Conservation (phyloP, 2,888 invertebrate genomes). For the Rhodophaea formosa region DNA sequence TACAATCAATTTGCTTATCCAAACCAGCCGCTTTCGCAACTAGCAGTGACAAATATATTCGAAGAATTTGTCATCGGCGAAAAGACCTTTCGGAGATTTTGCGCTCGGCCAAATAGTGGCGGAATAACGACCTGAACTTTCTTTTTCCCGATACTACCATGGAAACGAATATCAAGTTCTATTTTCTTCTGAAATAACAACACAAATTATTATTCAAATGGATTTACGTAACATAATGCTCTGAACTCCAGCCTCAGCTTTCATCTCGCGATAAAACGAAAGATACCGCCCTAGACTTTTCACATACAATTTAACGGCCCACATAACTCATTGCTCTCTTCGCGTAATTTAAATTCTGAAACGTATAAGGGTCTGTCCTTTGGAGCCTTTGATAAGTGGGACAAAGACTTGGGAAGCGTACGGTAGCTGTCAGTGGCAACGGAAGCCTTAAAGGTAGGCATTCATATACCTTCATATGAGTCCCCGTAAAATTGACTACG, state of each 20-base stretch:
- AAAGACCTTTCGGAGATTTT: too few species aligned
- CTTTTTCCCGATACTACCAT: too few species aligned
- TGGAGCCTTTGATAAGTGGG: conserved; percentile 14
- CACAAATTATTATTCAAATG: too few species aligned
- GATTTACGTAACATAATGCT: too few species aligned
- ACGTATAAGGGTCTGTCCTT: conserved; percentile 2
- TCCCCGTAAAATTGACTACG: neutral
- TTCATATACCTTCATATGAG: neutral
- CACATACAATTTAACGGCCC: neutral
- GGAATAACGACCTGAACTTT: too few species aligned
- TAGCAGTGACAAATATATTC: too few species aligned
- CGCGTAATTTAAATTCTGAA: neutral
- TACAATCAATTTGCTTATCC: too few species aligned
- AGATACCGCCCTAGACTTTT: neutral
- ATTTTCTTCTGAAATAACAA: too few species aligned
- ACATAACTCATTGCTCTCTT: neutral
- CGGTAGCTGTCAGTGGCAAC: conserved; percentile 3
- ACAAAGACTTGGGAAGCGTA: conserved; percentile 15
- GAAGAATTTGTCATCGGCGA: too few species aligned
- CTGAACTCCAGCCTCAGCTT: neutral
- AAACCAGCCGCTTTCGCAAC: too few species aligned
- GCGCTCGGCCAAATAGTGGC: too few species aligned
- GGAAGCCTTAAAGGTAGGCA: conserved; percentile 3
- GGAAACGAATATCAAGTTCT: too few species aligned
- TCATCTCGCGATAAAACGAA: neutral